phyloP scores from a whole-genome alignment of 2,888 invertebrate genomes.

The Phragmatobia fuliginosa region DNA sequence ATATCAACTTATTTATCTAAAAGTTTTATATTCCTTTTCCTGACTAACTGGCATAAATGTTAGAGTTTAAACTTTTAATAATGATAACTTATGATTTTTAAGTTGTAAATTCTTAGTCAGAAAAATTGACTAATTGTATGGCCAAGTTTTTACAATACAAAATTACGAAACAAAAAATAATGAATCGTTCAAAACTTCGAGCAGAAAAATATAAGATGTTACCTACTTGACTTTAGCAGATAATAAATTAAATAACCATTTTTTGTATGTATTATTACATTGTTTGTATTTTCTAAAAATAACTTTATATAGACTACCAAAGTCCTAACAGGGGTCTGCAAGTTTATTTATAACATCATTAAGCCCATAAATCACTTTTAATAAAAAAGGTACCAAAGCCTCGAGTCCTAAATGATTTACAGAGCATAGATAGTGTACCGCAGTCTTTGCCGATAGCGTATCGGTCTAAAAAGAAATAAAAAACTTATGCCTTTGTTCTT shows the following conservation, averaged over 20 bases:
- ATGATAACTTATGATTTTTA: too few species aligned
- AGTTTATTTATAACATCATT: conserved; percentile 41
- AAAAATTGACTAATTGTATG: too few species aligned
- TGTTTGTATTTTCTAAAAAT: background rate
- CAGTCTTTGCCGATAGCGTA: conserved; percentile 75
- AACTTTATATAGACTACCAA: background rate
- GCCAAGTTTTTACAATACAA: too few species aligned
- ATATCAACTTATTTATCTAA: too few species aligned
- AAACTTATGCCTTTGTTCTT: conserved; percentile 77
- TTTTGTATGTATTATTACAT: background rate
- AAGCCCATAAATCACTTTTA: conserved; percentile 47
- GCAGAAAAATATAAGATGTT: background rate
- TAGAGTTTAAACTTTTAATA: too few species aligned
- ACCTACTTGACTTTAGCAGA: too few species aligned
- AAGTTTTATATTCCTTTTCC: too few species aligned
- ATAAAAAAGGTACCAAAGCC: conserved; percentile 49
- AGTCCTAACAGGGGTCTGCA: background rate
- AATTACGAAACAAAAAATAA: too few species aligned
- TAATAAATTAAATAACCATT: too few species aligned
- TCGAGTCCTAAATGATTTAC: conserved; percentile 71
- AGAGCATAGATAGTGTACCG: conserved; percentile 68
- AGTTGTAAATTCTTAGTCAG: too few species aligned
- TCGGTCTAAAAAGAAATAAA: conserved; percentile 63
- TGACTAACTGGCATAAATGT: too few species aligned
- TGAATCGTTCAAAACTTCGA: too few species aligned